A percentile compares a stretch with the other conserved stretches of the same genome.
Conservation (phyloP, 2,113 vertebrate genomes). For the Drymodes brunneopygia region DNA sequence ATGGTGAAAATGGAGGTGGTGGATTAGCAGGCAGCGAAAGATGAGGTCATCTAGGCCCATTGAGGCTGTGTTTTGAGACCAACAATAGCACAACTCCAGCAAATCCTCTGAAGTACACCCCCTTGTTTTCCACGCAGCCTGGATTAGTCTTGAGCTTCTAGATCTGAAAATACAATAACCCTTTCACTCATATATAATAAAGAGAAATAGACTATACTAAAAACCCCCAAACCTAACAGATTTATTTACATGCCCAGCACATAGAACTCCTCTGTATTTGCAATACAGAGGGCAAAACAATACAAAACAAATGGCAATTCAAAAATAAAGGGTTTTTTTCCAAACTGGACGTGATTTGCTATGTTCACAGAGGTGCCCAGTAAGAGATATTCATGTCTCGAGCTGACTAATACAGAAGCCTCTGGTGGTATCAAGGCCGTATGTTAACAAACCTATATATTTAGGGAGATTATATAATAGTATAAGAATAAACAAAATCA, state of each 20-base stretch:
- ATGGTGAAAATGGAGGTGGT: slow-evolving; percentile 39
- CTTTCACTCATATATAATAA: slow-evolving; percentile 52
- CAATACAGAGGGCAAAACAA: slow-evolving; percentile 10
- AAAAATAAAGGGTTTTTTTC: neutral
- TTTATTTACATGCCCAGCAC: slow-evolving; percentile 51
- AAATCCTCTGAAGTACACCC: slow-evolving; percentile 69
- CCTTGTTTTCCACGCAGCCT: slow-evolving; percentile 65
- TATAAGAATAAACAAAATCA: neutral
- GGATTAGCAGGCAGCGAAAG: slow-evolving; percentile 47
- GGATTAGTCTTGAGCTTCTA: slow-evolving; percentile 65
- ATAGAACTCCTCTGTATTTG: slow-evolving; percentile 18
- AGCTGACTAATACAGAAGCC: neutral
- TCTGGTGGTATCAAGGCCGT: neutral
- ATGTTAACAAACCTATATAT: neutral
- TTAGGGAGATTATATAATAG: neutral
- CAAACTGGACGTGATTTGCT: neutral
- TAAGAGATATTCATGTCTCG: neutral
- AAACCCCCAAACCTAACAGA: neutral
- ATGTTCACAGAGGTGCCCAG: neutral
- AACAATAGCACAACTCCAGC: slow-evolving; percentile 62
- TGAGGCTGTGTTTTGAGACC: slow-evolving; percentile 46
- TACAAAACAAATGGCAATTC: slow-evolving; percentile 17
- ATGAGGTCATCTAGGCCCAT: slow-evolving; percentile 48
- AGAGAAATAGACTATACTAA: slow-evolving; percentile 56
- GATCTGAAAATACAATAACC: slow-evolving; percentile 62